Evolutionary conservation across 2,888 invertebrate genomes (phyloP).

Genomic region (Morpho achilles): DNA sequence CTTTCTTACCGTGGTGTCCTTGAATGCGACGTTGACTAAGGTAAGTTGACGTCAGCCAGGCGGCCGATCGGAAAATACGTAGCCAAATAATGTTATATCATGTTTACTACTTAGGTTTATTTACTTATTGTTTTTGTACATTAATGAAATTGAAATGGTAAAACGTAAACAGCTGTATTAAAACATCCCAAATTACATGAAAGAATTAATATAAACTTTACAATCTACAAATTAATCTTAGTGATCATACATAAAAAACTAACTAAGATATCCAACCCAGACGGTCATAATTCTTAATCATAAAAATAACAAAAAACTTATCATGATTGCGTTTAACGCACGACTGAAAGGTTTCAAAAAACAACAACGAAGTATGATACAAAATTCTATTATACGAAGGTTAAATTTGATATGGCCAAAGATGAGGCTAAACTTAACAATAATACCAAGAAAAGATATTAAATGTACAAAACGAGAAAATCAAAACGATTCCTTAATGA

Average conservation of each 20-base stretch:
- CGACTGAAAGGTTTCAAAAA: constrained; percentile 21
- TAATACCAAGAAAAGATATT: constrained; percentile 1
- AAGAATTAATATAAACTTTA: too few species aligned
- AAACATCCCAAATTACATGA: neutral
- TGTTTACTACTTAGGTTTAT: too few species aligned
- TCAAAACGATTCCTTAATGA: neutral
- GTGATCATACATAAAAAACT: constrained; percentile 9
- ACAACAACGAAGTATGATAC: constrained; percentile 10
- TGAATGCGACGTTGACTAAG: too few species aligned
- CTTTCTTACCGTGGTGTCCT: too few species aligned
- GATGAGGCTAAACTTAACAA: constrained; percentile 4
- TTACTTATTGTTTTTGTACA: too few species aligned
- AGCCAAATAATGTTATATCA: too few species aligned
- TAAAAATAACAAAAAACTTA: constrained; percentile 19
- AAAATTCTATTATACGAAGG: constrained; percentile 21
- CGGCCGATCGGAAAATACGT: too few species aligned
- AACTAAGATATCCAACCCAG: constrained; percentile 10
- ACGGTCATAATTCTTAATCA: constrained; percentile 15
- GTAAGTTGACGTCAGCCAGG: too few species aligned
- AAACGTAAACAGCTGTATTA: too few species aligned
- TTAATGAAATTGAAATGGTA: too few species aligned
- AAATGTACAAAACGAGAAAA: neutral
- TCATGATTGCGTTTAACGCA: constrained; percentile 22
- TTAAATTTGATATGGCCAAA: constrained; percentile 12
- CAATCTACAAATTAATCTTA: constrained; percentile 9